These are phyloP conservation scores for Villa cingulata DNA, from an alignment of 2,888 invertebrate species.

Conservation along the genomic window DNA sequence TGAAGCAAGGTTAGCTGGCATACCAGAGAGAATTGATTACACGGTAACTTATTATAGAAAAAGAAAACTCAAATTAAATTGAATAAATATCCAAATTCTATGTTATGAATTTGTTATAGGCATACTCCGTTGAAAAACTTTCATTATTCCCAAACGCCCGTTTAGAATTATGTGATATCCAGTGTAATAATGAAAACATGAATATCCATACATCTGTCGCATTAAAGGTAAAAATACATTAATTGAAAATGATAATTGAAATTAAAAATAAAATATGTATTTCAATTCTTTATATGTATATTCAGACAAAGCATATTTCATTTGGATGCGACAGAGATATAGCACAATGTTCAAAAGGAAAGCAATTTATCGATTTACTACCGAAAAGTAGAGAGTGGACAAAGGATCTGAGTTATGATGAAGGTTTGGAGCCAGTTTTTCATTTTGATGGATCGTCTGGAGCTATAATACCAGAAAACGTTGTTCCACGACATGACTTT, in stretches of 20 bases:
- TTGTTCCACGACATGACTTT: conserved; percentile 50
- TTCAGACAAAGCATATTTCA: conserved; percentile 58
- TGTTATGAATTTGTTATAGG: conserved; percentile 18
- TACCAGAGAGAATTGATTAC: conserved; percentile 35
- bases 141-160: conserved; percentile 33
- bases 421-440: conserved; percentile 83
- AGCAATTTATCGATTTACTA: conserved; percentile 25
- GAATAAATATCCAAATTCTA: neutral
- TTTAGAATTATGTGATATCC: conserved; percentile 37
- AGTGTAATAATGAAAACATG: conserved; percentile 28
- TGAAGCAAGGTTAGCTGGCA: conserved; percentile 64
- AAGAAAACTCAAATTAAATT: neutral
- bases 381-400: conserved; percentile 62
- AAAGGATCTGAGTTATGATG: conserved; percentile 66
- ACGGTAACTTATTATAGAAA: conserved; percentile 18
- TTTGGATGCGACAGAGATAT: conserved; percentile 88
- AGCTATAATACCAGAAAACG: conserved; percentile 62
- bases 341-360: conserved; percentile 27
- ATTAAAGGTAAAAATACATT: conserved; percentile 29
- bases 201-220: conserved; percentile 30
- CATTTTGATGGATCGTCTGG: conserved; percentile 92
- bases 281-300: neutral
- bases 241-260: too few species aligned
- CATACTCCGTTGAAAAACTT: conserved; percentile 29
- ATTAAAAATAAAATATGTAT: neutral